These are phyloP conservation scores for Opisthocomus hoazin DNA, from an alignment of 2,113 vertebrate species.

Conservation along the genomic window DNA sequence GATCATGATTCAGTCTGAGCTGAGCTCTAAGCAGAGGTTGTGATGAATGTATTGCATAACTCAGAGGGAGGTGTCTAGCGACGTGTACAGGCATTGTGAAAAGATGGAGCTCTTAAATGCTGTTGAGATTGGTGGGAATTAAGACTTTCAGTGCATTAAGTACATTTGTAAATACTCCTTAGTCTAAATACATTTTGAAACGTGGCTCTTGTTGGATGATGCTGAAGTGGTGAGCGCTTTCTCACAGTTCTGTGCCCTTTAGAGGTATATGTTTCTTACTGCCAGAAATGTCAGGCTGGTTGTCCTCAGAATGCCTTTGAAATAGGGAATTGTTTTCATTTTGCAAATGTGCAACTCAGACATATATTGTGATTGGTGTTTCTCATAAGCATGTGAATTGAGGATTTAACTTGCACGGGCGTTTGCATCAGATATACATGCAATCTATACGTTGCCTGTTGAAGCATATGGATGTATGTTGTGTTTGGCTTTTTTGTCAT, in stretches of 20 bases:
- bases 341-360: not conserved
- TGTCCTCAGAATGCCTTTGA: not conserved
- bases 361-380: rapidly evolving
- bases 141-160: not conserved
- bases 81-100: not conserved
- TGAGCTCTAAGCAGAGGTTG: not conserved
- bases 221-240: not conserved
- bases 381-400: not conserved
- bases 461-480: rapidly evolving
- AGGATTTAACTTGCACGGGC: not conserved
- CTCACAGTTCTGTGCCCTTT: not conserved
- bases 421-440: not conserved
- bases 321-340: not conserved
- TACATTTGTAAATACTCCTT: not conserved
- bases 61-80: not conserved
- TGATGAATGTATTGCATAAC: not conserved
- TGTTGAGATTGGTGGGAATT: not conserved
- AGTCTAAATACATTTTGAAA: not conserved
- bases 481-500: not conserved
- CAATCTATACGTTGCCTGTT: rapidly evolving
- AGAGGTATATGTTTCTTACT: not conserved
- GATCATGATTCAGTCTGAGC: not conserved
- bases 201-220: not conserved
- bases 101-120: not conserved
- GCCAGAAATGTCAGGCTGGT: not conserved